Percentiles rank a stretch among this genome's conserved stretches.
Conservation (phyloP, 2,888 invertebrate genomes). For the Mamestra brassicae region DNA sequence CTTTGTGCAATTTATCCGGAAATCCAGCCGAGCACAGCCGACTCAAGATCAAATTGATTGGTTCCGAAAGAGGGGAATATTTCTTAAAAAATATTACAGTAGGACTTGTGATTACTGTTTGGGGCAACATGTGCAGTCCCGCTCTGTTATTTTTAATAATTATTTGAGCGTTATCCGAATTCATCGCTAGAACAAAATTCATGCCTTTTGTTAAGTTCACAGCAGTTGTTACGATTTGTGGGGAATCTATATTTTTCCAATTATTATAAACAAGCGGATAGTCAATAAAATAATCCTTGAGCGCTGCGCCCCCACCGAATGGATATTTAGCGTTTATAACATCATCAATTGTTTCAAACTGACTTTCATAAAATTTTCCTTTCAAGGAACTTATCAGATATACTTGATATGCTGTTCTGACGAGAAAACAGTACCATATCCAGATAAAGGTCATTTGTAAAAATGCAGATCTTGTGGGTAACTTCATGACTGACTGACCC, state of each 20-base stretch:
- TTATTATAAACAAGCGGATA: constrained; percentile 75
- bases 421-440: constrained; percentile 82
- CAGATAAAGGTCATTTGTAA: constrained; percentile 76
- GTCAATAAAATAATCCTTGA: constrained; percentile 81
- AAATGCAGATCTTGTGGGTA: constrained; percentile 76
- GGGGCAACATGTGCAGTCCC: constrained; percentile 74
- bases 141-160: constrained; percentile 69
- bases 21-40: constrained; percentile 79
- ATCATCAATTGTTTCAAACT: constrained; percentile 78
- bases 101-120: constrained; percentile 75
- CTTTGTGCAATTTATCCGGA: constrained; percentile 74
- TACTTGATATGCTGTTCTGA: constrained; percentile 84
- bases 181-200: constrained; percentile 80
- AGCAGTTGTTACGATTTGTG: constrained; percentile 71
- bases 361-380: constrained; percentile 74
- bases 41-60: constrained; percentile 74
- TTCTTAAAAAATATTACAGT: constrained; percentile 82
- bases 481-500: constrained; percentile 76
- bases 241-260: constrained; percentile 74
- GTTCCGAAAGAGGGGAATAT: constrained; percentile 76
- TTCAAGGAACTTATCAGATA: constrained; percentile 81
- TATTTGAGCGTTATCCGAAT: constrained; percentile 71
- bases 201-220: constrained; percentile 74
- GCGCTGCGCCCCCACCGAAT: constrained; percentile 79
- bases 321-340: constrained; percentile 75